Evolutionary conservation across 2,113 vertebrate species (phyloP).

Genomic region (Shinisaurus crocodilurus): DNA sequence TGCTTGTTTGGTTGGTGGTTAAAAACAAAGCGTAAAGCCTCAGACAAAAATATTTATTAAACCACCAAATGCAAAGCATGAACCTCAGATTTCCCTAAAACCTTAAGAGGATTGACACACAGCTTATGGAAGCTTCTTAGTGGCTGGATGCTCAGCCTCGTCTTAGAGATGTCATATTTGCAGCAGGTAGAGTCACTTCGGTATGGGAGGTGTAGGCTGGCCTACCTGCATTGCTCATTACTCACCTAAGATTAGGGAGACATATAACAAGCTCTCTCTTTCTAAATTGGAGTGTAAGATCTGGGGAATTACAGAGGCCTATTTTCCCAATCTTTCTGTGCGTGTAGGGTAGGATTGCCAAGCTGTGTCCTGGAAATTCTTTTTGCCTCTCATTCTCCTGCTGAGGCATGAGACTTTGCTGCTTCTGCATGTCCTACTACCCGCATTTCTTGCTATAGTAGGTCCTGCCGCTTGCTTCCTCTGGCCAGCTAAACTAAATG

Average conservation of each 20-base stretch:
- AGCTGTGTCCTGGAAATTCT: not conserved
- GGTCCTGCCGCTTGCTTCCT: not conserved
- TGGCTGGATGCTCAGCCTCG: constrained; percentile 66
- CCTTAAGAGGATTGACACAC: constrained; percentile 73
- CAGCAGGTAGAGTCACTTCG: constrained; percentile 40
- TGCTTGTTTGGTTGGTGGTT: constrained; percentile 53
- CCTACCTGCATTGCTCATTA: constrained; percentile 56
- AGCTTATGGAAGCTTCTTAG: constrained; percentile 71
- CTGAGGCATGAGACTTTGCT: not conserved
- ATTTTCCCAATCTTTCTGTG: not conserved
- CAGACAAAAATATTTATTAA: constrained; percentile 71
- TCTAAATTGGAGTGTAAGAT: not conserved
- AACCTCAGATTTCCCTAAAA: constrained; percentile 74
- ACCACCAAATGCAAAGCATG: constrained; percentile 71
- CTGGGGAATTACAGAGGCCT: not conserved
- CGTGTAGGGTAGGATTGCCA: not conserved
- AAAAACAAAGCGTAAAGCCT: constrained; percentile 67
- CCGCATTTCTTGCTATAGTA: not conserved
- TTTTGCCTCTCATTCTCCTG: not conserved
- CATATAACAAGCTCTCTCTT: not conserved
- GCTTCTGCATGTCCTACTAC: not conserved
- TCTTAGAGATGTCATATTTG: constrained; percentile 66
- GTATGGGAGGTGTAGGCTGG: constrained; percentile 45
- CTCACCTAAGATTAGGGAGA: constrained; percentile 54
- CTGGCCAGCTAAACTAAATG: not conserved